Evolutionary conservation across 2,888 invertebrate genomes (phyloP), one percentile per base, ranked within the genome.

Genomic region (Tetropium fuscum): DNA sequence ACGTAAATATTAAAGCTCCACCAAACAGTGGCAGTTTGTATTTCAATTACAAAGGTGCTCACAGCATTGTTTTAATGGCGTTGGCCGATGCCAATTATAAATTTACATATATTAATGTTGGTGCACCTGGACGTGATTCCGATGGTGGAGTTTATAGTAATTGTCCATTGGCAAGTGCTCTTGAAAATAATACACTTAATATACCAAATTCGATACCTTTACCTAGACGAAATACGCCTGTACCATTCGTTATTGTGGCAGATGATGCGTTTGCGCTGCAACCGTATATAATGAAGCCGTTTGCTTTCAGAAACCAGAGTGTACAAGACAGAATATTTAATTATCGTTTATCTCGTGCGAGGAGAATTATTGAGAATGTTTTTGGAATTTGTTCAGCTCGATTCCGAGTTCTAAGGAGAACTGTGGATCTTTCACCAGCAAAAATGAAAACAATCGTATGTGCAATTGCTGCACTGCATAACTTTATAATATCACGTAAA

Each of bases 371-470:
- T 7, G 47, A 59, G 47, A 59, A 59, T 36, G 58, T 22, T 34
- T 62, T 62, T 55, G 62, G 49, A 6, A 60, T 70, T 19, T 45
- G 60, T 25, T 13, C 59, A n/a, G 41, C 25, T 4, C 34, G 67
- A 57, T 72, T 72, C 61, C 32, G 66, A 25, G 32, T 72, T 25
- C 32, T 70, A 7, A 58, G 70, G 34, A 60, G 53, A 56, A 38
- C 54, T 48, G 61, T 2, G 27, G 27, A 27, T n/a, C 27, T 27
- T 27, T 27, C 27, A 27, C 27, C 27, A 27, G n/a, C 7, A 27
- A 27, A 27, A 27, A 27, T 2, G 6, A 27, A 27, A 27, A 7
- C 2, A 27, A 27, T 27, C 27, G 27, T 27, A n/a, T n/a, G n/a
- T 27, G 27, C 7, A 27, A 7, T 27, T 27, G 27, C 27, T 7